Evolutionary conservation across 1,140 invertebrate species (phyloP), one percentile per base, ranked within the genome.

Genomic region (Diploscapter pachys): DNA sequence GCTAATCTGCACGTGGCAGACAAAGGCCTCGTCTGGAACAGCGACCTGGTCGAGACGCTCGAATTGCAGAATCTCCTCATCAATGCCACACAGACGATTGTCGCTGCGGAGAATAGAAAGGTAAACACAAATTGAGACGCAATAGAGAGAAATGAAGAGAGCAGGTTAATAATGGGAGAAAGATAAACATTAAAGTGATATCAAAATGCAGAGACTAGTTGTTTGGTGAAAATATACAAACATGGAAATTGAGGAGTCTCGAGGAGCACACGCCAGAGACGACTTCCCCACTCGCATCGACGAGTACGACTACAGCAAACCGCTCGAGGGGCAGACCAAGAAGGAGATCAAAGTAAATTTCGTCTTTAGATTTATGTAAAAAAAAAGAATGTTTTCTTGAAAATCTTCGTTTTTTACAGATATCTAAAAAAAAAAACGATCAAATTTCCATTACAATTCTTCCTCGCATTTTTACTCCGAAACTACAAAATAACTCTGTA

Each of bases 51-150:
- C 48, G 97, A 99, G 87, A 93, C 94, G 0, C 88, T 99, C 54
- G 97, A 99, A 87, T 88, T 99, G 49, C 95, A 99, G 88, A 99
- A 99, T 88, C 87, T 99, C 72, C 91, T 99, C 89, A 86, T 95
- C 55, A 97, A 96, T 87, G 92, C 95, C 1, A 88, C 93, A 79
- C 93, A 95, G 87, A 96, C 95, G 3, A 94, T 98, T 81, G 89
- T 91, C 68, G 89, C 89, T 0, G 97, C 97, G 11, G 93, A 96
- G 86, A 93, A 93, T 63, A 89, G 97, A 54, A 96, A 97, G 70
- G 75, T 76, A 31, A 31, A 31, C 31, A 31, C 31, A 31, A 31
- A 31, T 31, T 31, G 31, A 31, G 31, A 31, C 31, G 31, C 31
- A 31, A 31, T 31, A 31, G 31, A 31, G 31, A 31, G 31, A 31